These are phyloP conservation scores for Podarcis lilfordi DNA, from an alignment of 2,797 vertebrate genomes.

Conservation along the genomic window DNA sequence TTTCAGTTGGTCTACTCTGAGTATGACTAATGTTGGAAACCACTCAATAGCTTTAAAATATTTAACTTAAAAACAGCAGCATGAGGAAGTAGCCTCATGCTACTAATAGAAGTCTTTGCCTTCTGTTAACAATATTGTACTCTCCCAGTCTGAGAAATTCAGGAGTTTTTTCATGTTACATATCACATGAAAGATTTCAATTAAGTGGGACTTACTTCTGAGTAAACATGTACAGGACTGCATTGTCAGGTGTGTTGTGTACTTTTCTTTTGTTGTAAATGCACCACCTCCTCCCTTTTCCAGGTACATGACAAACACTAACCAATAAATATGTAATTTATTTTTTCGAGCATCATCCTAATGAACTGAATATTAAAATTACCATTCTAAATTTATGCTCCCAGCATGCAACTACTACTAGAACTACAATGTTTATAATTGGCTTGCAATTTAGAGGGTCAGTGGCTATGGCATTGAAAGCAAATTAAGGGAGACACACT, in stretches of 20 bases:
- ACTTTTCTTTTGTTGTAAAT: slow-evolving; percentile 63
- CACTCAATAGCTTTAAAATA: no score
- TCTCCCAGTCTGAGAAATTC: no score
- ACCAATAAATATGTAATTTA: slow-evolving; percentile 73
- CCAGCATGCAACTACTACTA: slow-evolving; percentile 72
- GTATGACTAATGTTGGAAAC: no score
- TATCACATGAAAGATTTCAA: slow-evolving; percentile 51
- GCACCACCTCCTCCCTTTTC: slow-evolving; percentile 59
- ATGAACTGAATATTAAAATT: slow-evolving; percentile 76
- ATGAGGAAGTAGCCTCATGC: background rate
- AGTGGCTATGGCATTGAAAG: slow-evolving; percentile 62
- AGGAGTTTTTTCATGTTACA: slow-evolving; percentile 58
- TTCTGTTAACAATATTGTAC: background rate
- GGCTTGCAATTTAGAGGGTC: slow-evolving; percentile 71
- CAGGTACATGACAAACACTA: slow-evolving; percentile 64
- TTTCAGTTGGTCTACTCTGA: no score
- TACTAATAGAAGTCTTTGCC: background rate
- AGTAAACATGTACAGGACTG: background rate
- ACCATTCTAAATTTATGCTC: slow-evolving; percentile 71
- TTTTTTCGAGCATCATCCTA: slow-evolving; percentile 68
- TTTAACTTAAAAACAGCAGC: no score
- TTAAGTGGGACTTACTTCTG: background rate
- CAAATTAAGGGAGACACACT: slow-evolving; percentile 60
- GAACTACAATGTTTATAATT: slow-evolving; percentile 67
- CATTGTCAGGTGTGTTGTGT: slow-evolving; percentile 53